phyloP scores from a whole-genome alignment of 2,797 vertebrate species.

The Microctenopoma steveboyesi region DNA sequence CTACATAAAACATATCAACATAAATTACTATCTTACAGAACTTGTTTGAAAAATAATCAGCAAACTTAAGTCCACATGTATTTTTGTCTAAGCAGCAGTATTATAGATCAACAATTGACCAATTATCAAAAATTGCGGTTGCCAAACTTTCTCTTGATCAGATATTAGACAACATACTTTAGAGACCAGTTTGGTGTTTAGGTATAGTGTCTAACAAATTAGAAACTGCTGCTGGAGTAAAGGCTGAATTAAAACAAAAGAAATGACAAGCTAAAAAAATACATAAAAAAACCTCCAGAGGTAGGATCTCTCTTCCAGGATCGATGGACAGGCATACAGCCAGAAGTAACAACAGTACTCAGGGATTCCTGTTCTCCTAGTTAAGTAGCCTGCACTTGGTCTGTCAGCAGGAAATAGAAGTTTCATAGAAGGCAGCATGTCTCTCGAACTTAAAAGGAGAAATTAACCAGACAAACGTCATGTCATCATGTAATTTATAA shows the following conservation, averaged over 20 bases:
- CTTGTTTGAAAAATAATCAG: no score
- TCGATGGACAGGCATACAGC: not conserved
- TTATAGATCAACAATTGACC: not conserved
- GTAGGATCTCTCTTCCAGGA: not conserved
- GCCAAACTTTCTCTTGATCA: not conserved
- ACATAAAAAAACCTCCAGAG: not conserved
- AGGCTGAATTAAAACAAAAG: not conserved
- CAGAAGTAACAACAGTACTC: not conserved
- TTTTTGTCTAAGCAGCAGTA: not conserved
- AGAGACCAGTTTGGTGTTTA: not conserved
- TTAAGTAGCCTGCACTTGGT: constrained; percentile 52
- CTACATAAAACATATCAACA: constrained; percentile 1
- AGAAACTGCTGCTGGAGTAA: not conserved
- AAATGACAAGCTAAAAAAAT: no score
- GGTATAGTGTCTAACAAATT: not conserved
- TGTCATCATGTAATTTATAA: constrained; percentile 26
- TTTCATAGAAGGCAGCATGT: constrained; percentile 27
- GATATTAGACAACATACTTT: no score
- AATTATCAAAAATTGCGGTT: not conserved
- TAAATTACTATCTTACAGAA: constrained; percentile 1
- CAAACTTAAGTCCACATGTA: no score
- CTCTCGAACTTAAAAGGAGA: constrained; percentile 20
- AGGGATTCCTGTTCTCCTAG: not conserved
- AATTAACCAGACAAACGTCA: constrained; percentile 27
- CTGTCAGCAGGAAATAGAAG: constrained; percentile 66